phyloP scores from a whole-genome alignment of 2,888 invertebrate genomes.

The Ferrisia virgata region DNA sequence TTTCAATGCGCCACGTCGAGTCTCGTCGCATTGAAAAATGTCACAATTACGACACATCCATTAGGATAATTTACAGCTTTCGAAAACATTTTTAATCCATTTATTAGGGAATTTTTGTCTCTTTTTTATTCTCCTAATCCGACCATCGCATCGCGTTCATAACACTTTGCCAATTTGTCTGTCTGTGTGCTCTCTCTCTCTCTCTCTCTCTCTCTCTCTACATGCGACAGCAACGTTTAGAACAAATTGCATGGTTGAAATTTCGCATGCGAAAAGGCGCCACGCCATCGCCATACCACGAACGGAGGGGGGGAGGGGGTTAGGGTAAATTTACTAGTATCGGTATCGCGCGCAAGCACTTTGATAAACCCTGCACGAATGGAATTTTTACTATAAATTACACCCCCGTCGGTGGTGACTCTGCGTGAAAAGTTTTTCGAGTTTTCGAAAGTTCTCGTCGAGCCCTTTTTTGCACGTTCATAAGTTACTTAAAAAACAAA shows the following conservation, averaged over 20 bases:
- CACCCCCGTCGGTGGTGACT: not conserved
- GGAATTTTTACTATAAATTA: constrained; percentile 4
- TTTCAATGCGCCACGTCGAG: no score
- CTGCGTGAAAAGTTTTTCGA: not conserved
- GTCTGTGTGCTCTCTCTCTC: no score
- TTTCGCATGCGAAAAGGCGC: not conserved
- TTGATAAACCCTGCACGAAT: not conserved
- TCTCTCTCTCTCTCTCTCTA: no score
- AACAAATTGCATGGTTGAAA: not conserved
- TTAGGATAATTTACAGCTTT: constrained; percentile 9
- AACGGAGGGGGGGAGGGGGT: no score
- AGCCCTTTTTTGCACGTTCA: constrained; percentile 15
- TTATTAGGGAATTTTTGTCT: not conserved
- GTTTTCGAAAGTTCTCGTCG: constrained; percentile 10
- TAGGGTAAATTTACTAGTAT: not conserved
- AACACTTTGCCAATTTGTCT: not conserved
- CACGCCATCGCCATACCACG: not conserved
- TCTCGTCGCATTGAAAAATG: not conserved
- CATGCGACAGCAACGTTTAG: not conserved
- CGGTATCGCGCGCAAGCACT: not conserved
- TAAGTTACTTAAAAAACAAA: constrained; percentile 32
- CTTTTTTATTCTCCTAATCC: not conserved
- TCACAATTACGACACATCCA: not conserved
- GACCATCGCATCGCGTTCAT: not conserved
- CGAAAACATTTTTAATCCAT: constrained; percentile 14